Base-by-base conservation (phyloP, 1,140 invertebrate genomes). In the Bombus soroeensis region DNA sequence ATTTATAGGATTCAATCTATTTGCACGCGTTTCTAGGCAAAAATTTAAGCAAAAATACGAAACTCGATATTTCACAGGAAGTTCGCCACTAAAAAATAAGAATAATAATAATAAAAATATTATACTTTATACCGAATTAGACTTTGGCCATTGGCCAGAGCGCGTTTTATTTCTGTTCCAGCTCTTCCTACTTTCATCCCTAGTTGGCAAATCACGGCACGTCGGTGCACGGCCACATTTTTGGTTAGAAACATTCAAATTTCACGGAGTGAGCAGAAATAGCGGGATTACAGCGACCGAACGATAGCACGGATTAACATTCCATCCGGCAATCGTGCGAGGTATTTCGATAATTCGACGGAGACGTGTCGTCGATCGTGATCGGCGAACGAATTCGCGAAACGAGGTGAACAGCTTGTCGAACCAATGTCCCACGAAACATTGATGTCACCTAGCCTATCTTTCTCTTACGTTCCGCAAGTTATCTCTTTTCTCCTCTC, bases 281-380 rank as follows among this genome's bases (percentile, higher is more conserved):
- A 90, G 89, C 87, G 81, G 70, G 64, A 81, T 88, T 43, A 43
- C 43, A 39, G 66, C 34, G 74, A 80, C 28, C 34, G 79, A n/a
- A 71, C 71, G 83, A 90, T 84, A 80, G 72, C 43, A 64, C 66
- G 41, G 82, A 92, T 91, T 92, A 90, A 85, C 84, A 92, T 92
- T 92, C 91, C 43, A 72, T 32, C 59, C 72, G 81, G 74, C 83
- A 71, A 77, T 86, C 87, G 83, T 70, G 87, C 81, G 87, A 90
- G 90, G 91, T 91, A 92, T 92, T 91, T 92, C 91, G 91, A 92
- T 92, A 92, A 92, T 91, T 91, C 90, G 88, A 87, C 84, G 62
- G 85, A 86, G 91, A 92, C 91, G 91, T 91, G 91, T 92, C 91
- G 89, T 78, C 84, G 88, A 90, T 92, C 92, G 92, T 92, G 92